phyloP scores from a whole-genome alignment of 2,113 vertebrate species.

The Microcebus jonahi region DNA sequence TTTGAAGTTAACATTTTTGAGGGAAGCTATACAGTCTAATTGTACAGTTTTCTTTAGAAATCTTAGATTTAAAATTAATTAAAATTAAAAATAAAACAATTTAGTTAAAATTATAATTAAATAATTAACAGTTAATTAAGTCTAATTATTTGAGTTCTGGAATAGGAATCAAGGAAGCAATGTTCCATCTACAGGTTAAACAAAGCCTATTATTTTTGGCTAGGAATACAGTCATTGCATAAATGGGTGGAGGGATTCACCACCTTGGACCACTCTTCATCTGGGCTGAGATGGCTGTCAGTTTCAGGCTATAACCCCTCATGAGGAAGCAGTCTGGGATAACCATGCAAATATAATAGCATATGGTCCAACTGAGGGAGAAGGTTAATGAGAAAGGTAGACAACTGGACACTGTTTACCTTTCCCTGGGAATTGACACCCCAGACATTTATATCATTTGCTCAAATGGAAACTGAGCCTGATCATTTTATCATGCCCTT shows the following conservation, averaged over 20 bases:
- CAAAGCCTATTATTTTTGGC: background rate
- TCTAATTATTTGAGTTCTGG: background rate
- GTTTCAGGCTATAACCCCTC: background rate
- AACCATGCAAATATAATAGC: background rate
- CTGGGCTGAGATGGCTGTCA: background rate
- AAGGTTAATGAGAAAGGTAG: background rate
- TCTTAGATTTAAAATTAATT: background rate
- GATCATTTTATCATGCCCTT: background rate
- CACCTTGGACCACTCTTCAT: background rate
- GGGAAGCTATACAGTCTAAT: background rate
- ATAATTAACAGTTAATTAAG: background rate
- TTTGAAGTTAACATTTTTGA: constrained; percentile 36
- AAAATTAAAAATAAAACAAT: background rate
- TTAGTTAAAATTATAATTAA: background rate
- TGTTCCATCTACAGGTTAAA: background rate
- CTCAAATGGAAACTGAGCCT: background rate
- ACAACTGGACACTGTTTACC: background rate
- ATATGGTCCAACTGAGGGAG: background rate
- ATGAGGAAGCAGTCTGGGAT: background rate
- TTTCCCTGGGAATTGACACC: background rate
- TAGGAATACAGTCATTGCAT: background rate
- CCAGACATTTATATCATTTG: background rate
- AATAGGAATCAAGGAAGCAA: background rate
- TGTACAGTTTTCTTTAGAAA: background rate
- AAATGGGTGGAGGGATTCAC: background rate